Evolutionary conservation across 2,113 vertebrate species (phyloP).

Genomic region (Cichladusa arquata): DNA sequence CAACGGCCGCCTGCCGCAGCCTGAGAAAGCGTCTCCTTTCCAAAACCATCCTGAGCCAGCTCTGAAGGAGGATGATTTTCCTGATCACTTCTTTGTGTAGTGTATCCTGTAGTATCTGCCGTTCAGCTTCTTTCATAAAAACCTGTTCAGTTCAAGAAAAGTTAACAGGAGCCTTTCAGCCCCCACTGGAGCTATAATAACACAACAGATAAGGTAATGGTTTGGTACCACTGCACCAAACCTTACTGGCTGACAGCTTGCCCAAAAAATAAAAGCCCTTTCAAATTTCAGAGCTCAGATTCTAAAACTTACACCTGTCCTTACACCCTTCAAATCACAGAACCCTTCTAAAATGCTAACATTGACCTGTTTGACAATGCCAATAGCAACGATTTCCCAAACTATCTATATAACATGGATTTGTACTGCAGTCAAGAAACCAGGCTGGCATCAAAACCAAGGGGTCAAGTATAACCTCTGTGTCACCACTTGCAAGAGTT

Average conservation of each 20-base stretch:
- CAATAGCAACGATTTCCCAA: background rate
- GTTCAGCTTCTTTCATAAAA: conserved; percentile 91
- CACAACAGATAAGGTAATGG: background rate
- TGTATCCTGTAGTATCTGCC: conserved; percentile 88
- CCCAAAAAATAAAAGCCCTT: background rate
- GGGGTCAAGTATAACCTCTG: background rate
- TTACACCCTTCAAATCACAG: background rate
- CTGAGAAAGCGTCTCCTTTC: conserved; percentile 84
- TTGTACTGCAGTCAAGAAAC: background rate
- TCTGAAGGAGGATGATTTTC: conserved; percentile 93
- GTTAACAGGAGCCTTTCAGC: background rate
- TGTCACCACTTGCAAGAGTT: background rate
- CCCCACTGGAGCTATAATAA: background rate
- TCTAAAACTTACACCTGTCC: background rate
- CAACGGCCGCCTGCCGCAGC: conserved; percentile 75
- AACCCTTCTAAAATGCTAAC: background rate
- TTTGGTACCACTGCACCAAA: background rate
- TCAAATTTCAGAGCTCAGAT: background rate
- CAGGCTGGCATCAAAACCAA: background rate
- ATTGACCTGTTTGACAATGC: background rate
- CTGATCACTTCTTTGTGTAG: conserved; percentile 92
- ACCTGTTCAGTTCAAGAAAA: conserved; percentile 73
- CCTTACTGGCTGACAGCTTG: background rate
- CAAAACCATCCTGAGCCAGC: conserved; percentile 85
- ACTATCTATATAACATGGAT: background rate